These are phyloP conservation scores for Falco peregrinus DNA, from an alignment of 2,797 vertebrate genomes.

Conservation along the genomic window DNA sequence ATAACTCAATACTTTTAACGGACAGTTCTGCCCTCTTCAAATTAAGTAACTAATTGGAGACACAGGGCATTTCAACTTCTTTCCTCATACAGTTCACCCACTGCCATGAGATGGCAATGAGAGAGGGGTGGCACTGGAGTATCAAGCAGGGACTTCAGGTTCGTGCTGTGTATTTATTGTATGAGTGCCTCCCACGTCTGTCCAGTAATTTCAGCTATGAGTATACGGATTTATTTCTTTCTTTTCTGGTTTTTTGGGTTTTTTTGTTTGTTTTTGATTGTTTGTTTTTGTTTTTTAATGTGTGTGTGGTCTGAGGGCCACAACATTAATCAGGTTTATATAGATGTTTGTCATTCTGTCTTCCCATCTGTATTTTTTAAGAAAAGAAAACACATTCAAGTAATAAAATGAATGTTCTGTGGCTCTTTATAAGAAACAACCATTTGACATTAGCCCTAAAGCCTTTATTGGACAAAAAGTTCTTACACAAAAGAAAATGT, in stretches of 20 bases:
- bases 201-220: background rate
- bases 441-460: conserved; percentile 19
- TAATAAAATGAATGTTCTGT: conserved; percentile 39
- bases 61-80: background rate
- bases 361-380: conserved; percentile 17
- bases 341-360: conserved; percentile 24
- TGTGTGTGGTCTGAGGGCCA: conserved; percentile 35
- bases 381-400: conserved; percentile 29
- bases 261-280: too few relatives aligned
- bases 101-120: background rate
- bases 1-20: background rate
- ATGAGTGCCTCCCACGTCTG: background rate
- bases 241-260: background rate
- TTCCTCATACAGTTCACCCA: background rate
- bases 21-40: background rate
- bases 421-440: conserved; percentile 23
- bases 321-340: conserved; percentile 37
- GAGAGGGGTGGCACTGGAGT: background rate
- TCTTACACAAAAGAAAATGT: background rate
- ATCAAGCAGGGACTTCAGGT: background rate
- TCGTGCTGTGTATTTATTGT: background rate
- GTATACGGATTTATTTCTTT: background rate
- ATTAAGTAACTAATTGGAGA: background rate
- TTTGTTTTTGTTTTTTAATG: too few relatives aligned
- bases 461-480: conserved; percentile 15